Percentiles rank a stretch among this genome's conserved stretches.
phyloP scores from a whole-genome alignment of 2,888 invertebrate genomes.

The Deroplatys truncata region DNA sequence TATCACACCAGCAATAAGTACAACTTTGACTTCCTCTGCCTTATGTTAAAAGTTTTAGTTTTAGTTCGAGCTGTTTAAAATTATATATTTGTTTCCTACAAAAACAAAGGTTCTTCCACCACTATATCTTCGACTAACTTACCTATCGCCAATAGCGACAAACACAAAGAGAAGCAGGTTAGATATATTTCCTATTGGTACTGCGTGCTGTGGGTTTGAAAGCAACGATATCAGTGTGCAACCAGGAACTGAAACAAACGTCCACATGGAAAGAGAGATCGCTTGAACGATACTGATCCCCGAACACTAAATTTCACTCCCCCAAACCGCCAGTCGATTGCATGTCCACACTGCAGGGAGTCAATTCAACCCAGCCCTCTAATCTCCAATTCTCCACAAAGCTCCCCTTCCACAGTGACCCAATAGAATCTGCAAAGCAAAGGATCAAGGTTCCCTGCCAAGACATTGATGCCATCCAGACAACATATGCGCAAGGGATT shows the following conservation, averaged over 20 bases:
- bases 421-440: too few species aligned
- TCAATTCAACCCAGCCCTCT: background rate
- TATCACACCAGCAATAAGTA: too few species aligned
- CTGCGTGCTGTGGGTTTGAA: too few species aligned
- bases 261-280: background rate
- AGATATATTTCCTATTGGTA: too few species aligned
- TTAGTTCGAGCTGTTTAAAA: too few species aligned
- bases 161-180: too few species aligned
- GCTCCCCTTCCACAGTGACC: background rate
- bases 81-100: too few species aligned
- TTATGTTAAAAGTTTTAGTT: too few species aligned
- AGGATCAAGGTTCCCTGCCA: background rate
- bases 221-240: background rate
- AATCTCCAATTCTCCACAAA: background rate
- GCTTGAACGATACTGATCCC: background rate
- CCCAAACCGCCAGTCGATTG: background rate
- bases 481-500: background rate
- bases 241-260: background rate
- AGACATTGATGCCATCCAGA: background rate
- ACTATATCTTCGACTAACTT: too few species aligned
- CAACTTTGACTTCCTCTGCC: too few species aligned
- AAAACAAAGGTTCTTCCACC: too few species aligned
- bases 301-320: background rate
- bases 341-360: background rate
- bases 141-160: too few species aligned